Evolutionary conservation across 2,113 vertebrate species (phyloP).

Genomic region (Austrofundulus limnaeus): DNA sequence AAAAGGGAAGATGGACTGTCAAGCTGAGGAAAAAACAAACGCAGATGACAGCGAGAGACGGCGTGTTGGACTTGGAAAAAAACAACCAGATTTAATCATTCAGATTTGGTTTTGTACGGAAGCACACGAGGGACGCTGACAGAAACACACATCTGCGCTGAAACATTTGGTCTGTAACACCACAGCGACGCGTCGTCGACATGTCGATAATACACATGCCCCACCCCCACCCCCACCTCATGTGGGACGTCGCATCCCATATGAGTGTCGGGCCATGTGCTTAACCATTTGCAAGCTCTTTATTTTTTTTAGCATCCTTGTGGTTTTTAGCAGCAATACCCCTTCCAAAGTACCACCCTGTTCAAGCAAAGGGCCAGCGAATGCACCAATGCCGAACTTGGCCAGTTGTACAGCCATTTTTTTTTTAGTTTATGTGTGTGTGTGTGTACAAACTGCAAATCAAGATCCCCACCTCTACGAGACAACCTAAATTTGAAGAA

Average conservation of each 20-base stretch:
- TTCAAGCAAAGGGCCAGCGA: conserved; percentile 7
- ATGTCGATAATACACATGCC: conserved; percentile 28
- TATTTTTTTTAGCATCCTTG: conserved; percentile 25
- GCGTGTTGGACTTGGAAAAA: conserved; percentile 10
- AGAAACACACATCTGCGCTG: conserved; percentile 25
- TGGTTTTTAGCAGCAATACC: conserved; percentile 12
- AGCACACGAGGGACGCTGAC: conserved; percentile 18
- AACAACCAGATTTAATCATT: conserved; percentile 20
- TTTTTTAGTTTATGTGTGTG: too few relatives aligned
- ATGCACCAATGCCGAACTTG: conserved; percentile 14
- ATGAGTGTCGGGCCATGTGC: conserved; percentile 11
- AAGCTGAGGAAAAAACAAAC: conserved; percentile 44
- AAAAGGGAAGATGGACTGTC: conserved; percentile 44
- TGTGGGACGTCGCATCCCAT: conserved; percentile 22
- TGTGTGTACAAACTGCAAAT: not conserved
- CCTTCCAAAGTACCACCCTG: conserved; percentile 34
- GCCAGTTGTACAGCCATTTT: conserved; percentile 53
- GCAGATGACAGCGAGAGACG: conserved; percentile 19
- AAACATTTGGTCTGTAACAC: conserved; percentile 44
- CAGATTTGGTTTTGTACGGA: conserved; percentile 3
- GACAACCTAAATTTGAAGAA: conserved; percentile 2
- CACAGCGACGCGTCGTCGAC: conserved; percentile 15
- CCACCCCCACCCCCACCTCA: conserved; percentile 40
- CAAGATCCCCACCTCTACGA: conserved; percentile 8
- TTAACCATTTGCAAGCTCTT: conserved; percentile 49